These are phyloP conservation scores for Holocentrus rufus DNA, from an alignment of 2,797 vertebrate species.

Conservation along the genomic window DNA sequence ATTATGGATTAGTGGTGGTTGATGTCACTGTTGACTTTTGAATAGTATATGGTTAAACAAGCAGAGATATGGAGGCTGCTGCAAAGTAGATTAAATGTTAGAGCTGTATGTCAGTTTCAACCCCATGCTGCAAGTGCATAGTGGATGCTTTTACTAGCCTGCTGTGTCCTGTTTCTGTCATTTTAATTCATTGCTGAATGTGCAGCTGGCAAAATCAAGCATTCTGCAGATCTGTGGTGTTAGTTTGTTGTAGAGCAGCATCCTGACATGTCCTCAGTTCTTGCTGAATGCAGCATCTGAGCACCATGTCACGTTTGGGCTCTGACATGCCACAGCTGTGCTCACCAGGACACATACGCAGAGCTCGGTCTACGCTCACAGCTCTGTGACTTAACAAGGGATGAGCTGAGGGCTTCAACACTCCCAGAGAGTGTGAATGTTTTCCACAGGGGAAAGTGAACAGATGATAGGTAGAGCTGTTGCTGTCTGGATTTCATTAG, in stretches of 20 bases:
- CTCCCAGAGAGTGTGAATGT: constrained; percentile 6
- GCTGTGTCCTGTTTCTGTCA: too few species aligned
- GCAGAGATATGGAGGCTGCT: too few species aligned
- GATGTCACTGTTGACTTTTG: too few species aligned
- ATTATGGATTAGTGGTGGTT: background rate
- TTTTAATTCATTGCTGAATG: too few species aligned
- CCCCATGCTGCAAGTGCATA: too few species aligned
- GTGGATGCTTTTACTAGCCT: too few species aligned
- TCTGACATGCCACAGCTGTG: background rate
- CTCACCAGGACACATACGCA: background rate
- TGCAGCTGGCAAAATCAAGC: too few species aligned
- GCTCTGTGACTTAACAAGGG: background rate
- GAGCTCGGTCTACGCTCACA: background rate
- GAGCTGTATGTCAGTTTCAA: too few species aligned
- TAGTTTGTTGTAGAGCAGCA: background rate
- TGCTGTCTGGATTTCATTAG: constrained; percentile 18
- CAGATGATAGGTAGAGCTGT: constrained; percentile 8
- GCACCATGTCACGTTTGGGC: background rate
- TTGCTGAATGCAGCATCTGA: background rate
- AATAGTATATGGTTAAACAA: too few species aligned
- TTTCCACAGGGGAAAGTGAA: constrained; percentile 2
- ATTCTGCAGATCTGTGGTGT: background rate
- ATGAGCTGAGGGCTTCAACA: constrained; percentile 10
- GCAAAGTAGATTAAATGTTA: too few species aligned
- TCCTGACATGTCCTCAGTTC: background rate